Evolutionary conservation across 92 coral and sea anemone genomes (phyloP), one percentile per base, ranked within the genome.

Genomic region (Palythoa grandis): DNA sequence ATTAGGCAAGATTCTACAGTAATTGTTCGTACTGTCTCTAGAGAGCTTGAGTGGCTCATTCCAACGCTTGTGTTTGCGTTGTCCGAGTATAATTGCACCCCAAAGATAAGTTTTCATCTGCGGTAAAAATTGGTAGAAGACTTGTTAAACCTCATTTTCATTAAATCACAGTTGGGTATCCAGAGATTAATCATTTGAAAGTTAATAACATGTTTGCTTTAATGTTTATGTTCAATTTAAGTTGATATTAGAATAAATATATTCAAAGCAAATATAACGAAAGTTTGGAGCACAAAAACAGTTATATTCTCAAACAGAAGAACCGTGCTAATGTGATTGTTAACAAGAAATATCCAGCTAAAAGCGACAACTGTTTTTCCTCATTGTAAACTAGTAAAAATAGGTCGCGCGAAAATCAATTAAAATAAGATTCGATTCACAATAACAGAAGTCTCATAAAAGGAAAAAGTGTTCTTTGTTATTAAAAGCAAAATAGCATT

Each of bases 131-230:
- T 69, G 82, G 77, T 40, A 25, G 80, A 84, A 48, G 61, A 82
- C 92, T 87, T 89, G 92, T 89, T 93, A 83, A 78, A 89, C 93
- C 91, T 86, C 89, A 91, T 86, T 93, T 88, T 93, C 91, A 93
- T 93, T 93, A 92, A 72, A 61, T 50, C 95, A 83, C 98, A 94
- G 95, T 90, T 92, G 91, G 95, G 77, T 60, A 66, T 79, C 88
- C 47, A 48, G 85, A 89, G 92, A 92, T 92, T 92, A 92, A 92
- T 94, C 95, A 92, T 88, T 92, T 89, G 89, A 87, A 92, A 94
- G 94, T 88, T 89, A 91, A 94, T 94, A 88, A 90, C 93, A 77
- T 92, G 94, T 91, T 94, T 92, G 97, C 94, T 90, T 92, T 94
- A 89, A 92, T 89, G 90, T 92, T 94, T 90, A 92, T 93, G 95